Conservation (phyloP, 2,113 vertebrate genomes). For the Odocoileus virginianus region DNA sequence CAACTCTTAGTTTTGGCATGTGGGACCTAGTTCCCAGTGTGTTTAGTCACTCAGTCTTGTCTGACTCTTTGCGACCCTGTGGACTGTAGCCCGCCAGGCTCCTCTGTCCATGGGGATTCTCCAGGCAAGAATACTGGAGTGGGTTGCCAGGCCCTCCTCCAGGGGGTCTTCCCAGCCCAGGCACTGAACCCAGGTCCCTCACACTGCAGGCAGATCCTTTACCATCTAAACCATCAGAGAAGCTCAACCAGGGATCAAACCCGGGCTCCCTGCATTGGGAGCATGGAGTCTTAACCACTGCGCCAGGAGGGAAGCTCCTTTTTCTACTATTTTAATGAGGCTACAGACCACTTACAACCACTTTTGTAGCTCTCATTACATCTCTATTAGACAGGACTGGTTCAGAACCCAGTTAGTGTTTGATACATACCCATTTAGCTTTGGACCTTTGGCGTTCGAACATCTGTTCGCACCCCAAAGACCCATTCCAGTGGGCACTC, state of each 20-base stretch:
- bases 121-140: neutral
- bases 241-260: neutral
- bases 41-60: neutral
- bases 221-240: neutral
- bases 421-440: neutral
- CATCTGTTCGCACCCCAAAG: neutral
- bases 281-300: neutral
- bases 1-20: neutral
- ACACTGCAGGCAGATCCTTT: neutral
- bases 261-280: neutral
- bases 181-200: neutral
- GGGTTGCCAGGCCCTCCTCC: neutral
- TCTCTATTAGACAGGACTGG: neutral
- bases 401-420: neutral
- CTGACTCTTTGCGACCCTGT: neutral
- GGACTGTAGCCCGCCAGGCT: neutral
- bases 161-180: neutral
- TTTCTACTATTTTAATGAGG: neutral
- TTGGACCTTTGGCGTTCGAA: neutral
- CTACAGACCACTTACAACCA: neutral
- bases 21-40: neutral
- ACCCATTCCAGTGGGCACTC: neutral
- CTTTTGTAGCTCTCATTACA: neutral
- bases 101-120: neutral
- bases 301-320: neutral